phyloP scores from a whole-genome alignment of 53 echinoderm and acorn worm species.

The Patiria pectinifera region DNA sequence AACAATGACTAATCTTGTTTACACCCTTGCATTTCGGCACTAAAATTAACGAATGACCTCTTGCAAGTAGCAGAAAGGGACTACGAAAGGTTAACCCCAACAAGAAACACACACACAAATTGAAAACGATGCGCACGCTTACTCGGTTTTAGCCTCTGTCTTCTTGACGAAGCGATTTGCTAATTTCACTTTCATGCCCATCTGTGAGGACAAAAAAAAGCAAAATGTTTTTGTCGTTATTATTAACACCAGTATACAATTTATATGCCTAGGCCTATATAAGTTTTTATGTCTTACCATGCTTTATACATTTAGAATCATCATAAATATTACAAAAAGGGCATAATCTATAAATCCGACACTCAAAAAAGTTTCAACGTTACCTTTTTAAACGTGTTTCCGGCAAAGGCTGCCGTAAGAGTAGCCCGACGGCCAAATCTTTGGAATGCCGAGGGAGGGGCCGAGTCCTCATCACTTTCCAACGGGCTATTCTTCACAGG shows the following conservation, averaged over 20 bases:
- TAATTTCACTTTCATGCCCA: conserved; percentile 81
- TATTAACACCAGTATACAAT: neutral
- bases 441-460: conserved; percentile 25
- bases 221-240: neutral
- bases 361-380: neutral
- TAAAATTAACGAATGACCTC: too few relatives aligned
- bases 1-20: neutral
- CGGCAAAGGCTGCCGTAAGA: conserved; percentile 62
- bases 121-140: neutral
- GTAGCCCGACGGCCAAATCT: conserved; percentile 71
- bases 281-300: too few relatives aligned
- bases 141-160: conserved; percentile 32
- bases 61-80: too few relatives aligned
- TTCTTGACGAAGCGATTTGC: conserved; percentile 71
- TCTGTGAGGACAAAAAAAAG: conserved; percentile 55
- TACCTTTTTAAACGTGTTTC: conserved; percentile 70
- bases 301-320: too few relatives aligned
- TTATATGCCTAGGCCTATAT: too few relatives aligned
- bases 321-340: too few relatives aligned
- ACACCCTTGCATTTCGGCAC: too few relatives aligned
- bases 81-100: too few relatives aligned
- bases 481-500: too few relatives aligned
- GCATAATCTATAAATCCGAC: too few relatives aligned
- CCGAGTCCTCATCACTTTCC: neutral
- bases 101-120: neutral